phyloP scores from a whole-genome alignment of 2,113 vertebrate genomes.

The Calidris pugnax region DNA sequence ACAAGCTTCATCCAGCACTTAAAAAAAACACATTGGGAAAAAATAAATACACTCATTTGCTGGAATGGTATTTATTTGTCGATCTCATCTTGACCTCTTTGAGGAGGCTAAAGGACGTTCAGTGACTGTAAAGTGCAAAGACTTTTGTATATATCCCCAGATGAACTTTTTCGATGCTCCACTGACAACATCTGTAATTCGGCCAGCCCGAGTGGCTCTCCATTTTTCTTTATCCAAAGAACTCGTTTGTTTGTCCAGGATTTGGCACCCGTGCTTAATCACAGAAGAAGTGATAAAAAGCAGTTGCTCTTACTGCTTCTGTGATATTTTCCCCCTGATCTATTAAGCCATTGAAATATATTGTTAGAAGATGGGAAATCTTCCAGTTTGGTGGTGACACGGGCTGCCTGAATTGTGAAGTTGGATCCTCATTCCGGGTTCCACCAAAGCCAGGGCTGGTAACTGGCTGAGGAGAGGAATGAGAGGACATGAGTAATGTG shows the following conservation, averaged over 20 bases:
- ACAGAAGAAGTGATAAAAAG: conserved; percentile 57
- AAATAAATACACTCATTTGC: conserved; percentile 19
- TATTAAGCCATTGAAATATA: not conserved
- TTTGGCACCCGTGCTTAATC: conserved; percentile 43
- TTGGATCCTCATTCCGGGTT: not conserved
- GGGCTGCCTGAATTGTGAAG: not conserved
- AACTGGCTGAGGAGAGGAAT: not conserved
- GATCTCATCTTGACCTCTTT: conserved; percentile 36
- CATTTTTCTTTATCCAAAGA: conserved; percentile 37
- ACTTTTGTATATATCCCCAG: conserved; percentile 43
- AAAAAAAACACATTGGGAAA: not conserved
- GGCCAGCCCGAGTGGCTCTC: conserved; percentile 47
- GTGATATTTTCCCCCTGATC: not conserved
- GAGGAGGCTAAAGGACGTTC: conserved; percentile 42
- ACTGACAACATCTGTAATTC: conserved; percentile 17
- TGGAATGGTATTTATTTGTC: conserved; percentile 39
- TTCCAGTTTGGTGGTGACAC: not conserved
- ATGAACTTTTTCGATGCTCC: conserved; percentile 50
- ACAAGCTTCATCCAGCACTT: conserved; percentile 18
- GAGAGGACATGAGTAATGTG: not conserved
- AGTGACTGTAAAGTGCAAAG: conserved; percentile 38
- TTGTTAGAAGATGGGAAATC: not conserved
- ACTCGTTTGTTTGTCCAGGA: conserved; percentile 47
- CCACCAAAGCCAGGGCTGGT: not conserved
- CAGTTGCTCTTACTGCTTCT: conserved; percentile 48